Evolutionary conservation across 2,113 vertebrate genomes (phyloP).

Genomic region (Corythornis cristatus): DNA sequence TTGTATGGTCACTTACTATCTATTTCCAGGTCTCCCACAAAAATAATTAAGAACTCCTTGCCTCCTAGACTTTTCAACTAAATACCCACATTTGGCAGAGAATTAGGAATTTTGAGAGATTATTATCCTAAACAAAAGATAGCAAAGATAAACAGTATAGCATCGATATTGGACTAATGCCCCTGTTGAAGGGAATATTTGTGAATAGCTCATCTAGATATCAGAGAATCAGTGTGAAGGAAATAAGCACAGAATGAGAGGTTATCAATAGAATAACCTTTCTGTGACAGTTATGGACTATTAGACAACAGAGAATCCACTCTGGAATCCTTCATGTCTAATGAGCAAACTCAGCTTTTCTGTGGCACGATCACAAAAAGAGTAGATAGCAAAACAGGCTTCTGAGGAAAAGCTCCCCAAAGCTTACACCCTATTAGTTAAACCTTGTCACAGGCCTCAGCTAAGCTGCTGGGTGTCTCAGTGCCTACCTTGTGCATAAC

Average conservation of each 20-base stretch:
- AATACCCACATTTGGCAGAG: too few species aligned
- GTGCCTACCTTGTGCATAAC: neutral
- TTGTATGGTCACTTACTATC: too few species aligned
- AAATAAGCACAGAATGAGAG: neutral
- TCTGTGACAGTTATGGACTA: neutral
- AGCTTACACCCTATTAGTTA: neutral
- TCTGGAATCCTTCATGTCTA: neutral
- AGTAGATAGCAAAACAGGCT: neutral
- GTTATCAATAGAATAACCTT: neutral
- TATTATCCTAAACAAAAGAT: neutral
- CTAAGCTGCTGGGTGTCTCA: neutral
- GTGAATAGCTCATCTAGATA: neutral
- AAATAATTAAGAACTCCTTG: too few species aligned
- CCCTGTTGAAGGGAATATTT: neutral
- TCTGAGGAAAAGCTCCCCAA: neutral
- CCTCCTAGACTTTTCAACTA: too few species aligned
- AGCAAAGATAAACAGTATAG: neutral
- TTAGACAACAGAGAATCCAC: neutral
- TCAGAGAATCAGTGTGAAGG: neutral
- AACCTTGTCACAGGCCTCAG: rapidly evolving
- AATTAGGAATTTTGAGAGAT: too few species aligned
- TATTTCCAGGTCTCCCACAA: too few species aligned
- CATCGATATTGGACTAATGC: neutral
- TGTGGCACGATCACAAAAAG: rapidly evolving
- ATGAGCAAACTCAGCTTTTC: neutral